A percentile compares a stretch with the other conserved stretches of the same genome.
phyloP scores from a whole-genome alignment of 2,113 vertebrate species.

The Falco punctatus region DNA sequence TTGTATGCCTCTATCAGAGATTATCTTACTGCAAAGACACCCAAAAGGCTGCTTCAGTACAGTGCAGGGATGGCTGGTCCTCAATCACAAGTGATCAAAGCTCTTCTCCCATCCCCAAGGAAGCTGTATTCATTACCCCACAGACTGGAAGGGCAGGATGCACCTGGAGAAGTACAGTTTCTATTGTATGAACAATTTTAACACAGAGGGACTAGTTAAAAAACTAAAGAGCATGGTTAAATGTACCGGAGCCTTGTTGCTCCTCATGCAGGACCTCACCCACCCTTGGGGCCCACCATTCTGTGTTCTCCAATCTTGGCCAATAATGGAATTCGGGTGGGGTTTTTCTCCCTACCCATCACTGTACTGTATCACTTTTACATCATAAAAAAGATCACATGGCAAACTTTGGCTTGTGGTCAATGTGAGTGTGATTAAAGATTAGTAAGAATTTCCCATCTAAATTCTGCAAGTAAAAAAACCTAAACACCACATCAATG shows the following conservation, averaged over 20 bases:
- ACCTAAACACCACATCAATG: not conserved
- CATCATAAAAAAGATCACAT: not conserved
- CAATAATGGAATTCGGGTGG: not conserved
- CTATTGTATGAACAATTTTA: not conserved
- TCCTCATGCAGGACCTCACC: not conserved
- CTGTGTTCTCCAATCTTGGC: not conserved
- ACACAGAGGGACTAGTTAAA: not conserved
- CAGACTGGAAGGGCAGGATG: not conserved
- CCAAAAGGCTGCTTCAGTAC: not conserved
- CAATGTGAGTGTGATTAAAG: not conserved
- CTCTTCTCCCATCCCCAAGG: not conserved
- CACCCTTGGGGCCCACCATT: not conserved
- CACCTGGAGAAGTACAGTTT: not conserved
- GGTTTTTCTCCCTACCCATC: fast-evolving
- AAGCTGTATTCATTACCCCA: not conserved
- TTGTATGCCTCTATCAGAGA: not conserved
- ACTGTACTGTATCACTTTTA: not conserved
- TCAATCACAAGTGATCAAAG: not conserved
- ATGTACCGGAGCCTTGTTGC: not conserved
- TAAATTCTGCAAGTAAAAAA: not conserved
- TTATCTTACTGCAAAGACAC: not conserved
- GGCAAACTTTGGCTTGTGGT: not conserved
- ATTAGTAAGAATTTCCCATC: not conserved
- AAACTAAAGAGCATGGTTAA: not conserved
- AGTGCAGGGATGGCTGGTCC: not conserved